Conservation (phyloP, 2,797 vertebrate species). For the Malacoctenus gilli region DNA sequence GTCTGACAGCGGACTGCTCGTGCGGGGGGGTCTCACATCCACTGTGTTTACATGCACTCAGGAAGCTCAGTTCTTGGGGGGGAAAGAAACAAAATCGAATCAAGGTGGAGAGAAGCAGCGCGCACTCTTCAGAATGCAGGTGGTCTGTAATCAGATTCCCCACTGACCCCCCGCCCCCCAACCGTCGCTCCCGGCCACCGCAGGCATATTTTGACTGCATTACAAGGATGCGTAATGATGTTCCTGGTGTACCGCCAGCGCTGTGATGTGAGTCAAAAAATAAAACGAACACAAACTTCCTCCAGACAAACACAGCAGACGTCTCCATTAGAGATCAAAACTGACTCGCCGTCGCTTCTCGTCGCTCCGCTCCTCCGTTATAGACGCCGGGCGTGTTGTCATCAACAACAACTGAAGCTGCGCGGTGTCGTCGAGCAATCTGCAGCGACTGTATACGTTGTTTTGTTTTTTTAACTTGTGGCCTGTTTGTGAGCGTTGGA, state of each 20-base stretch:
- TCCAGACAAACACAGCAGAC: neutral
- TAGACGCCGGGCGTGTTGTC: constrained; percentile 4
- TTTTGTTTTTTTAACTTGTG: constrained; percentile 31
- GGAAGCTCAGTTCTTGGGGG: neutral
- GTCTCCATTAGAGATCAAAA: neutral
- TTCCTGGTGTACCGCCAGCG: constrained; percentile 21
- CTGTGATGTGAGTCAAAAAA: neutral
- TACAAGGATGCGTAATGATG: constrained; percentile 40
- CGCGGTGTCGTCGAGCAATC: too few species aligned
- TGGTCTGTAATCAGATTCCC: constrained; percentile 44
- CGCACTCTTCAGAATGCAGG: constrained; percentile 24
- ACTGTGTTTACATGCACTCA: constrained; percentile 1
- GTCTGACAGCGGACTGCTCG: constrained; percentile 10
- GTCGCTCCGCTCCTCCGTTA: neutral
- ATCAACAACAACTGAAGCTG: neutral
- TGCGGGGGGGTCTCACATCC: neutral
- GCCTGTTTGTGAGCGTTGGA: too few species aligned
- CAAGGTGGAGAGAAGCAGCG: constrained; percentile 13
- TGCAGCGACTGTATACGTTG: constrained; percentile 14
- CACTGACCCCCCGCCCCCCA: constrained; percentile 1
- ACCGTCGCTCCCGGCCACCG: constrained; percentile 2
- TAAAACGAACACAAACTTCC: neutral
- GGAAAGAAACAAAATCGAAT: constrained; percentile 12
- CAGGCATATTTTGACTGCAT: constrained; percentile 28
- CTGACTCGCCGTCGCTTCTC: neutral